These are phyloP conservation scores for Folsomia manolachei DNA, from an alignment of 2,888 invertebrate genomes.

Conservation along the genomic window DNA sequence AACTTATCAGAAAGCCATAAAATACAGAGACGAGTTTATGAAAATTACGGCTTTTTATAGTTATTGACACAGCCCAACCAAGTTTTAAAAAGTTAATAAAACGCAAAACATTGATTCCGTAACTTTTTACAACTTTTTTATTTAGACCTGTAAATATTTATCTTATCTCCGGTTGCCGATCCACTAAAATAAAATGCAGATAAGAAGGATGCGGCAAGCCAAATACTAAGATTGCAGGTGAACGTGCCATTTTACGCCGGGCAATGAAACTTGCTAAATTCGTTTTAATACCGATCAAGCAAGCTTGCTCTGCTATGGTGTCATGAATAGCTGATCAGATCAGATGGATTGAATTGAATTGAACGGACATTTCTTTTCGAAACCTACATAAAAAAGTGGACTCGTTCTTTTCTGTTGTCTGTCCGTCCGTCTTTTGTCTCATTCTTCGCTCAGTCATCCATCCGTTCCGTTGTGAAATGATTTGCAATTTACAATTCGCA, in stretches of 20 bases:
- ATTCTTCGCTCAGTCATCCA: too few species aligned
- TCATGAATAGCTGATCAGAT: neutral
- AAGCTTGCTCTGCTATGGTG: too few species aligned
- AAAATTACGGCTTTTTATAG: neutral
- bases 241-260: neutral
- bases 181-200: too few species aligned
- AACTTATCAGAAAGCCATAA: neutral
- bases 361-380: too few species aligned
- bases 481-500: neutral
- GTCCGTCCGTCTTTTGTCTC: neutral
- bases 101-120: neutral
- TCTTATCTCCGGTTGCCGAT: too few species aligned
- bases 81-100: neutral
- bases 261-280: neutral
- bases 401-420: neutral
- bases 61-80: neutral
- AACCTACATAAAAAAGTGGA: neutral
- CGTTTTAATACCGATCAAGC: neutral
- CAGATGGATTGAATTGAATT: too few species aligned
- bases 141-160: neutral
- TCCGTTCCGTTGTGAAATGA: neutral
- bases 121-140: neutral
- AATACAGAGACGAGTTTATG: neutral
- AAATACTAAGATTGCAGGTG: too few species aligned
- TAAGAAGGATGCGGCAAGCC: too few species aligned